These are phyloP conservation scores for Ridgeia piscesae DNA, from an alignment of 1,140 invertebrate species.

Conservation along the genomic window DNA sequence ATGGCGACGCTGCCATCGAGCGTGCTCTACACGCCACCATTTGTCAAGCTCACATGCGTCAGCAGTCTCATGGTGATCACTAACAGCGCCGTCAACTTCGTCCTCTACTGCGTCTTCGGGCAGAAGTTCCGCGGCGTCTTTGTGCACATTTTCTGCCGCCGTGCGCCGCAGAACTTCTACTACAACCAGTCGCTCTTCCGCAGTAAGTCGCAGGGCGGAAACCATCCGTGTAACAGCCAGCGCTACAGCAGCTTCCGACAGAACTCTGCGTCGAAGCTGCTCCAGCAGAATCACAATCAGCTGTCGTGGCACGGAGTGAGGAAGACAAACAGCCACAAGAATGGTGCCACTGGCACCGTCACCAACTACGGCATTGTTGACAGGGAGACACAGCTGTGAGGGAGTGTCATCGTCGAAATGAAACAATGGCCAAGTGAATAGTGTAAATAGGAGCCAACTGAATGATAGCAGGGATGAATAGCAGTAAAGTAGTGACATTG, in stretches of 20 bases:
- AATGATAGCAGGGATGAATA: not conserved
- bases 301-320: not conserved
- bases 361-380: not conserved
- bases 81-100: constrained; percentile 27
- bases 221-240: not conserved
- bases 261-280: not conserved
- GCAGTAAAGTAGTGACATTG: not conserved
- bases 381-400: not conserved
- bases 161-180: not conserved
- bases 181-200: not conserved
- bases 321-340: not conserved
- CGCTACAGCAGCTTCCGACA: not conserved
- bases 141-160: constrained; percentile 16
- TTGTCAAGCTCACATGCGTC: constrained; percentile 67
- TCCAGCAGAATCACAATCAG: not conserved
- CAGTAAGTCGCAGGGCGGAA: not conserved
- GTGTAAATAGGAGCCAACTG: not conserved
- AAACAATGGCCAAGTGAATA: not conserved
- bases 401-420: not conserved
- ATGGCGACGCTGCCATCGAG: constrained; percentile 58
- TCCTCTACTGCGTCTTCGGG: constrained; percentile 31
- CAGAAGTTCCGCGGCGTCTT: constrained; percentile 27
- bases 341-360: not conserved
- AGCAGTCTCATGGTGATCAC: constrained; percentile 68
- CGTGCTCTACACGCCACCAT: constrained; percentile 60